Evolutionary conservation across 2,113 vertebrate species (phyloP).

Genomic region (Ciconia stormi): DNA sequence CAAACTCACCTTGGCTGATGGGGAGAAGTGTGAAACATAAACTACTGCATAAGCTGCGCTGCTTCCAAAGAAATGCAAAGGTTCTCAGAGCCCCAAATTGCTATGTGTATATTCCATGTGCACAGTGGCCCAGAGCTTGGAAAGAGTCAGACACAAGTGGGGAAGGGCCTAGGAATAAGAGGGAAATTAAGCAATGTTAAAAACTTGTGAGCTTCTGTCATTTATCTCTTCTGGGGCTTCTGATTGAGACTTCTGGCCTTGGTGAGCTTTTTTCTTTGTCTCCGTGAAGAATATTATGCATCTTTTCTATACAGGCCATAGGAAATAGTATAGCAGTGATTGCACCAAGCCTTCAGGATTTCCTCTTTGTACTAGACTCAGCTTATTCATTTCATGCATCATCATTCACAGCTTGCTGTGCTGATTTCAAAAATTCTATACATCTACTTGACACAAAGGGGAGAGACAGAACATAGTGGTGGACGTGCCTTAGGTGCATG

Average conservation of each 20-base stretch:
- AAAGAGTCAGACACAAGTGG: not conserved
- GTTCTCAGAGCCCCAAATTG: not conserved
- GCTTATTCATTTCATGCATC: conserved; percentile 58
- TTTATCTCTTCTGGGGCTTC: conserved; percentile 41
- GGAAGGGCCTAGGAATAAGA: not conserved
- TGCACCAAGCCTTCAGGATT: conserved; percentile 54
- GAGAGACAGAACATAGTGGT: conserved; percentile 34
- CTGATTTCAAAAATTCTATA: conserved; percentile 53
- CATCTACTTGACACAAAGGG: conserved; percentile 40
- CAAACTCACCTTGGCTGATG: not conserved
- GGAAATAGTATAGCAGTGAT: conserved; percentile 57
- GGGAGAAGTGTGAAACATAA: conserved; percentile 8
- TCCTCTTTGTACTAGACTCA: conserved; percentile 42
- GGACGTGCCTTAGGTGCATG: conserved; percentile 7
- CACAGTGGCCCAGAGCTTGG: not conserved
- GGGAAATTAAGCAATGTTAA: not conserved
- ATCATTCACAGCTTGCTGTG: conserved; percentile 56
- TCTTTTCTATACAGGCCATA: conserved; percentile 46
- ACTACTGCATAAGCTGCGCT: not conserved
- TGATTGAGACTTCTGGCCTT: conserved; percentile 55
- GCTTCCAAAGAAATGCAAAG: not conserved
- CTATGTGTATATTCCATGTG: not conserved
- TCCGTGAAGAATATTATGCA: conserved; percentile 51
- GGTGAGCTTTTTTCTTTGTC: conserved; percentile 46
- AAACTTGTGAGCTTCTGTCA: not conserved